These are phyloP conservation scores for Phalacrocorax aristotelis DNA, from an alignment of 2,113 vertebrate genomes.

Conservation along the genomic window DNA sequence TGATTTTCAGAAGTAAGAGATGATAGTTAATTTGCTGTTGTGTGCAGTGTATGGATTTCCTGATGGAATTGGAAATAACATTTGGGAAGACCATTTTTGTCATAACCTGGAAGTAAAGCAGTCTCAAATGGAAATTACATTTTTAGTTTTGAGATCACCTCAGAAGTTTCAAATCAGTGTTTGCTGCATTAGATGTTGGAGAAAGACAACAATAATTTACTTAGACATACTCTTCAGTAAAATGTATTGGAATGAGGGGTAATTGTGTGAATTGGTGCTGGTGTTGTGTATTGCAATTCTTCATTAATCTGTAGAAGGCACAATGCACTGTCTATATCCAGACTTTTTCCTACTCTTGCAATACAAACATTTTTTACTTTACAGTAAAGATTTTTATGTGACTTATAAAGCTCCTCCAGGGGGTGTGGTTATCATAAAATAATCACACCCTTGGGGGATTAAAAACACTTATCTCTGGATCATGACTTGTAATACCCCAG, in stretches of 20 bases:
- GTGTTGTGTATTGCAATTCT: not conserved
- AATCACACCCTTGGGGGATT: constrained; percentile 76
- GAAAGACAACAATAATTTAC: not conserved
- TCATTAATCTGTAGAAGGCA: constrained; percentile 59
- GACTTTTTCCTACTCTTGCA: constrained; percentile 47
- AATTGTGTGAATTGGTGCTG: not conserved
- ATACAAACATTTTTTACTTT: constrained; percentile 65
- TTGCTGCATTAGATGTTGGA: not conserved
- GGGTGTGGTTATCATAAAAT: constrained; percentile 75
- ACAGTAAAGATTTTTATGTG: constrained; percentile 60
- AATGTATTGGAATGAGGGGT: not conserved
- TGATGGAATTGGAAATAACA: not conserved
- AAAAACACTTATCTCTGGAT: constrained; percentile 79
- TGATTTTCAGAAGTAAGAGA: not conserved
- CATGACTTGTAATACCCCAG: constrained; percentile 72
- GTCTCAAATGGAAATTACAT: not conserved
- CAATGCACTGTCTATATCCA: not conserved
- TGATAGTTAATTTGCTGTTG: not conserved
- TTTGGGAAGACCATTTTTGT: not conserved
- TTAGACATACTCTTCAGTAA: not conserved
- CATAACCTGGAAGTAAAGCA: not conserved
- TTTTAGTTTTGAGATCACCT: not conserved
- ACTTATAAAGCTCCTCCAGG: constrained; percentile 67
- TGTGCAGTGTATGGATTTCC: not conserved
- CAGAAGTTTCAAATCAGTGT: not conserved